A percentile compares a stretch with the other conserved stretches of the same genome.
Evolutionary conservation across 1,140 invertebrate genomes (phyloP).

Genomic region (Drosophila kanapiae): DNA sequence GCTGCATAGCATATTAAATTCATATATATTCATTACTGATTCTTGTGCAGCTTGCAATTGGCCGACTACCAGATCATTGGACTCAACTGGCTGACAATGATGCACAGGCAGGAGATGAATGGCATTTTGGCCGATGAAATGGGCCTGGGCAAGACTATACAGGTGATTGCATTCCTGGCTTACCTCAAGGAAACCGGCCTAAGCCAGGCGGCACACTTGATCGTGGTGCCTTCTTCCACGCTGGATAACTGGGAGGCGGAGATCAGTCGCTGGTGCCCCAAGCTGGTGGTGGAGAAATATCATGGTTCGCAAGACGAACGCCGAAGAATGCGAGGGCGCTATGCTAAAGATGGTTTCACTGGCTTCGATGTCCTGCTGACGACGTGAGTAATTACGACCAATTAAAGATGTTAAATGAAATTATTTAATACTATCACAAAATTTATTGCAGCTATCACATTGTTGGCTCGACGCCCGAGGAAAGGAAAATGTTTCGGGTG

Average conservation of each 20-base stretch:
- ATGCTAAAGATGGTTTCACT: conserved; percentile 91
- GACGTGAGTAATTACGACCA: conserved; percentile 86
- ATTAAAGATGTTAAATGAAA: too few relatives aligned
- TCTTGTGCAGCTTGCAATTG: conserved; percentile 88
- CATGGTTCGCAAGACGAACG: conserved; percentile 95
- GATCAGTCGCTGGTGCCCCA: conserved; percentile 93
- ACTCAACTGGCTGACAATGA: conserved; percentile 96
- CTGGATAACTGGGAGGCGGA: conserved; percentile 96
- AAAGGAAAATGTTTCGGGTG: conserved; percentile 95
- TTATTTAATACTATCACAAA: too few relatives aligned
- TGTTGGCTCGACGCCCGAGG: conserved; percentile 93
- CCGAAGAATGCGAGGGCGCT: conserved; percentile 90
- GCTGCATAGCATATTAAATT: too few relatives aligned
- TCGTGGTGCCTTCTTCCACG: conserved; percentile 96
- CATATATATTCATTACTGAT: not conserved
- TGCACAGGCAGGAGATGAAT: conserved; percentile 95
- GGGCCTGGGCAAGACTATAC: conserved; percentile 96
- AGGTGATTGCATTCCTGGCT: conserved; percentile 95
- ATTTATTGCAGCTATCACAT: conserved; percentile 88
- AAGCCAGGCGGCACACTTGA: conserved; percentile 91
- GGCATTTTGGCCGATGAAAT: conserved; percentile 97
- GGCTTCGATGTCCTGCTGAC: conserved; percentile 94
- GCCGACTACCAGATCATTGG: conserved; percentile 97
- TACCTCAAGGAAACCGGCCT: conserved; percentile 92
- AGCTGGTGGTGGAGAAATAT: conserved; percentile 93